These are phyloP conservation scores for Bradypus variegatus DNA, from an alignment of 2,797 vertebrate species.

Conservation along the genomic window DNA sequence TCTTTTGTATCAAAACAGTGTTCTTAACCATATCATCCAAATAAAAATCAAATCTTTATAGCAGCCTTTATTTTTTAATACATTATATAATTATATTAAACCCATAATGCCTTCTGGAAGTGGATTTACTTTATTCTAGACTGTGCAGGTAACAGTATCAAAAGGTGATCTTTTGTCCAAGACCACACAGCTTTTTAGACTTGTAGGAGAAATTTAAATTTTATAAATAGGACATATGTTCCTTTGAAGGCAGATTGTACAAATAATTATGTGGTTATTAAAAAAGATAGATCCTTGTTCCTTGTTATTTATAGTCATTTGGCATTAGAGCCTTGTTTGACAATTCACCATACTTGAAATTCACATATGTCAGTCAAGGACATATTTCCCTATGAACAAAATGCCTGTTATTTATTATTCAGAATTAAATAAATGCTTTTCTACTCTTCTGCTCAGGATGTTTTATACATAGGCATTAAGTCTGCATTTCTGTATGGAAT, in stretches of 20 bases:
- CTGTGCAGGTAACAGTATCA: neutral
- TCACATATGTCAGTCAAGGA: neutral
- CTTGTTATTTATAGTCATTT: neutral
- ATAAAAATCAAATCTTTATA: slow-evolving; percentile 7
- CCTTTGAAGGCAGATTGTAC: neutral
- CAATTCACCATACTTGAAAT: neutral
- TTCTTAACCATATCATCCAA: neutral
- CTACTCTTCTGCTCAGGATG: neutral
- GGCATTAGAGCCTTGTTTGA: neutral
- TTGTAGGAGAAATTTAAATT: neutral
- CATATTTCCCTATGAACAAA: neutral
- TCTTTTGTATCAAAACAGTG: neutral
- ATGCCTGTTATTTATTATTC: neutral
- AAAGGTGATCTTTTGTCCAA: neutral
- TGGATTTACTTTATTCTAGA: neutral
- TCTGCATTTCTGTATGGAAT: neutral
- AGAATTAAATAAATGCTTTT: neutral
- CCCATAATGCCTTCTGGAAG: neutral
- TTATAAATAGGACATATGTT: neutral
- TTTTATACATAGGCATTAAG: neutral
- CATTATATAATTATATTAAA: slow-evolving; percentile 1
- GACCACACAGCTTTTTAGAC: neutral
- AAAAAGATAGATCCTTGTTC: neutral
- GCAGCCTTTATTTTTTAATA: neutral
- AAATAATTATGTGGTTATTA: neutral